phyloP scores from a whole-genome alignment of 2,888 invertebrate genomes.

The Drosophila cognata region DNA sequence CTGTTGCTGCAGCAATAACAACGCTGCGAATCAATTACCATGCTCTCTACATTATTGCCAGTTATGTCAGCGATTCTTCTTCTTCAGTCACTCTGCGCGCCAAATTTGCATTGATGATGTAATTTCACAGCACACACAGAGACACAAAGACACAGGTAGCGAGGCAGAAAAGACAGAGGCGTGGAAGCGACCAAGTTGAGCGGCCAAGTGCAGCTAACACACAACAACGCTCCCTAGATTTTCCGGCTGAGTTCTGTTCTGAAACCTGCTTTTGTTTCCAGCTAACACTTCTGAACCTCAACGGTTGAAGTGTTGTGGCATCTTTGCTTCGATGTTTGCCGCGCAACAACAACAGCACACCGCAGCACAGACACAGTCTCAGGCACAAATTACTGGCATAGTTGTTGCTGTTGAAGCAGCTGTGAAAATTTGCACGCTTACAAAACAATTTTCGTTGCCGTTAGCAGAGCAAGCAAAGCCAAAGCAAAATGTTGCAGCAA shows the following conservation, averaged over 20 bases:
- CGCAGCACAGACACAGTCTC: conserved; percentile 17
- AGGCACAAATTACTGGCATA: conserved; percentile 71
- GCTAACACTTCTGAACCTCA: conserved; percentile 47
- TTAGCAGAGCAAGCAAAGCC: conserved; percentile 59
- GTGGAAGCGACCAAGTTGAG: conserved; percentile 6
- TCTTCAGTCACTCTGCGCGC: conserved; percentile 27
- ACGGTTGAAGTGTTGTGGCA: conserved; percentile 53
- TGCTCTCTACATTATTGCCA: conserved; percentile 53
- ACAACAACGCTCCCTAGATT: conserved; percentile 37
- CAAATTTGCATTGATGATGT: conserved; percentile 79
- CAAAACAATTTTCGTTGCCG: conserved; percentile 75
- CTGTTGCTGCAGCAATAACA: conserved; percentile 18
- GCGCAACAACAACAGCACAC: conserved; percentile 46
- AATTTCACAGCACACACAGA: conserved; percentile 50
- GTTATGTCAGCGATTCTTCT: conserved; percentile 47
- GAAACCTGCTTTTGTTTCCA: conserved; percentile 67
- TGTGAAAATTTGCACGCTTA: conserved; percentile 80
- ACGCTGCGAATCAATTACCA: conserved; percentile 71
- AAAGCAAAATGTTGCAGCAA: conserved; percentile 66
- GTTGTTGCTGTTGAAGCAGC: conserved; percentile 69
- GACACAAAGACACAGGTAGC: background rate
- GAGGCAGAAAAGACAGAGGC: background rate
- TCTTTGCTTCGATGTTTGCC: conserved; percentile 65
- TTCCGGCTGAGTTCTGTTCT: conserved; percentile 40
- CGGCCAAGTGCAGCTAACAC: conserved; percentile 13